These are phyloP conservation scores for Archivesica marissinica DNA, from an alignment of 1,140 invertebrate genomes.

Conservation along the genomic window DNA sequence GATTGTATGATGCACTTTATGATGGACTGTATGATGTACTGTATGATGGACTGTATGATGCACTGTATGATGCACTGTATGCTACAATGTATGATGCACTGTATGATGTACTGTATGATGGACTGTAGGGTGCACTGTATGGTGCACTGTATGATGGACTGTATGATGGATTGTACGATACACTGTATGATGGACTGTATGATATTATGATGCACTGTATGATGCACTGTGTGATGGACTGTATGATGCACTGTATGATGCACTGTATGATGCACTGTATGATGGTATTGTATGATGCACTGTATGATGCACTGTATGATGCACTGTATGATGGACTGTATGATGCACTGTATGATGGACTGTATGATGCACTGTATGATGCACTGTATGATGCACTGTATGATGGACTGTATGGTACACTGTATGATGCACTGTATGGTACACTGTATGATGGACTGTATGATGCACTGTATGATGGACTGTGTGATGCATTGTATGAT, in stretches of 20 bases:
- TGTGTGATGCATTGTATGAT: too few species aligned
- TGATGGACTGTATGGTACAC: slow-evolving; percentile 7
- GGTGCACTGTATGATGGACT: too few species aligned
- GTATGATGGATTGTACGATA: too few species aligned
- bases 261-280: slow-evolving; percentile 60
- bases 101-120: too few species aligned
- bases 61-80: slow-evolving; percentile 59
- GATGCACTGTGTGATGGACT: slow-evolving; percentile 61
- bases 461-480: slow-evolving; percentile 61
- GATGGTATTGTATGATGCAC: slow-evolving; percentile 63
- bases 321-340: slow-evolving; percentile 60
- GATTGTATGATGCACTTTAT: too few species aligned
- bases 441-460: slow-evolving; percentile 59
- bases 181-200: slow-evolving; percentile 59
- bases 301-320: slow-evolving; percentile 61
- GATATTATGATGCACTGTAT: slow-evolving; percentile 62
- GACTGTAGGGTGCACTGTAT: too few species aligned
- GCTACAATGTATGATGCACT: too few species aligned
- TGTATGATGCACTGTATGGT: slow-evolving; percentile 60
- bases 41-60: slow-evolving; percentile 61
- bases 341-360: slow-evolving; percentile 62
- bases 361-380: slow-evolving; percentile 62
- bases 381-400: slow-evolving; percentile 59
- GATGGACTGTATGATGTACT: too few species aligned
- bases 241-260: slow-evolving; percentile 60